Percentiles rank a stretch among this genome's conserved stretches.
Conservation (phyloP, 1,140 invertebrate species). For the Drosophila athabasca region DNA sequence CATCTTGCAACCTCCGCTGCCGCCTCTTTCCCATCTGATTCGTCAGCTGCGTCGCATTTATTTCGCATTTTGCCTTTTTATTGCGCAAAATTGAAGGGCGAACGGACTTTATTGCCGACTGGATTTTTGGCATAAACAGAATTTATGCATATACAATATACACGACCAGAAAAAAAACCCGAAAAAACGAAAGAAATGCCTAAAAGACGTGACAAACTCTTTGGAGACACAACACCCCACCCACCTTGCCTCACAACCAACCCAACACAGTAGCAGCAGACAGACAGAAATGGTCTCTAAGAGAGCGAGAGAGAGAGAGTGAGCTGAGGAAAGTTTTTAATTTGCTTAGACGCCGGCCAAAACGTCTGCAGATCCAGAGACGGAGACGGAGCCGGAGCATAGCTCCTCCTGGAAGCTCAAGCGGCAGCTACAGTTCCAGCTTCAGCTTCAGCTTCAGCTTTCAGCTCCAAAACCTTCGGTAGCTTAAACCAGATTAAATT, state of each 20-base stretch:
- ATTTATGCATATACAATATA: slow-evolving; percentile 61
- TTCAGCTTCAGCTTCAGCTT: no score
- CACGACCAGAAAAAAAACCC: slow-evolving; percentile 1
- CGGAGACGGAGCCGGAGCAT: no score
- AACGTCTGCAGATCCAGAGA: slow-evolving; percentile 25
- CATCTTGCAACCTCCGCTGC: slow-evolving; percentile 9
- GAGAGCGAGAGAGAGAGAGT: neutral
- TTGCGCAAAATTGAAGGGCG: slow-evolving; percentile 61
- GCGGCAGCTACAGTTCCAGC: neutral
- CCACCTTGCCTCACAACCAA: no score
- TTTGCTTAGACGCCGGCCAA: slow-evolving; percentile 51
- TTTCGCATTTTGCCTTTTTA: slow-evolving; percentile 61
- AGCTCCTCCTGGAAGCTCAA: slow-evolving; percentile 21
- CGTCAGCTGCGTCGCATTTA: slow-evolving; percentile 57
- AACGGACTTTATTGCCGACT: slow-evolving; percentile 61
- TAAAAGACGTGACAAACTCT: slow-evolving; percentile 28
- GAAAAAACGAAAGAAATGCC: neutral
- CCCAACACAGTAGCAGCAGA: neutral
- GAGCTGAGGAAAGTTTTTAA: slow-evolving; percentile 49
- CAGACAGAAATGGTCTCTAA: neutral
- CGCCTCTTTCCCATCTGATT: slow-evolving; percentile 15
- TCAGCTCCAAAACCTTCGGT: no score
- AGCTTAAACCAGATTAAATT: slow-evolving; percentile 58
- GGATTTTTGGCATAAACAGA: slow-evolving; percentile 65
- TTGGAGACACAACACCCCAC: no score